phyloP scores from a whole-genome alignment of 30 jellyfish, hydroid and myxozoan species.

The Pseudorhiza aurosa region DNA sequence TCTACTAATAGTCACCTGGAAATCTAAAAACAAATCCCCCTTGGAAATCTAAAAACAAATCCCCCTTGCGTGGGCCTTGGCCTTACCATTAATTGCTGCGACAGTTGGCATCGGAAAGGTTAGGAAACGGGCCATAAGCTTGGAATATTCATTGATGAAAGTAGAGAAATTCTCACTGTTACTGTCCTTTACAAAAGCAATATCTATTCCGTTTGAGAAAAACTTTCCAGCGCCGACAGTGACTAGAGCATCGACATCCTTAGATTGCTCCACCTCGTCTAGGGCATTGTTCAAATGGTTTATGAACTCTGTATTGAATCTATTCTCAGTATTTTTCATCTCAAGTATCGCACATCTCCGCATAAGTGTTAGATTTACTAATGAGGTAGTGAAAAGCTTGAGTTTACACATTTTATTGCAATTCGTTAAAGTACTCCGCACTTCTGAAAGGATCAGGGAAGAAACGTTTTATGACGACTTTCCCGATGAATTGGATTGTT shows the following conservation, averaged over 20 bases:
- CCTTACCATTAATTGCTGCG: conserved; percentile 74
- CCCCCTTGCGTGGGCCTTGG: too few relatives aligned
- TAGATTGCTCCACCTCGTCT: conserved; percentile 38
- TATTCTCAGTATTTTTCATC: conserved; percentile 58
- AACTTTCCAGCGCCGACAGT: conserved; percentile 60
- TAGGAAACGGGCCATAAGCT: conserved; percentile 63
- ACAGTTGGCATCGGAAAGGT: conserved; percentile 73
- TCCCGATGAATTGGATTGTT: too few relatives aligned
- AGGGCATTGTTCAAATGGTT: conserved; percentile 34
- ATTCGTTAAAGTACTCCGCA: too few relatives aligned
- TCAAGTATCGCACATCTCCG: conserved; percentile 56
- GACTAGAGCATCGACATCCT: conserved; percentile 60
- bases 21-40: too few relatives aligned
- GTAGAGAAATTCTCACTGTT: conserved; percentile 11
- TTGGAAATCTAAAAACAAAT: too few relatives aligned
- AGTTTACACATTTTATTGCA: not conserved
- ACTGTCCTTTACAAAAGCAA: conserved; percentile 28
- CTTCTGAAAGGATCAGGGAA: too few relatives aligned
- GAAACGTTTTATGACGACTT: too few relatives aligned
- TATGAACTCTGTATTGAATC: conserved; percentile 45
- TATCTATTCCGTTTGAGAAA: conserved; percentile 68
- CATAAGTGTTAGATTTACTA: conserved; percentile 20
- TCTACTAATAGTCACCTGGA: too few relatives aligned
- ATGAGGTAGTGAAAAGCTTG: not conserved
- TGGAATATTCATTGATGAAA: conserved; percentile 39